phyloP scores from a whole-genome alignment of 1,140 invertebrate genomes.

The Lutraria rhynchaena region DNA sequence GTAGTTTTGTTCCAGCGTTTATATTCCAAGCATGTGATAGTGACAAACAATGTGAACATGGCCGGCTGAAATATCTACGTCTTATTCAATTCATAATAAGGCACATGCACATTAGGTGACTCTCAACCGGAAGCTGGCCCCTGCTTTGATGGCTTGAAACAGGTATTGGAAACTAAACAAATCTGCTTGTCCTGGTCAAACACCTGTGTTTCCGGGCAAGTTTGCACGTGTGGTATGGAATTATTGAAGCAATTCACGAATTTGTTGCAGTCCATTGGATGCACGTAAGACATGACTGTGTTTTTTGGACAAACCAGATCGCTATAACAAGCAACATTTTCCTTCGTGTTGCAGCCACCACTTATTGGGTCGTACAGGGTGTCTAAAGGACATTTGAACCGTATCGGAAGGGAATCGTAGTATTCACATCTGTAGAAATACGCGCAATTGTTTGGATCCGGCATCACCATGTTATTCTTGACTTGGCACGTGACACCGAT shows the following conservation, averaged over 20 bases:
- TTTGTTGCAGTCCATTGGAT: constrained; percentile 64
- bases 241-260: constrained; percentile 65
- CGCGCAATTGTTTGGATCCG: constrained; percentile 63
- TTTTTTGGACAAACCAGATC: constrained; percentile 58
- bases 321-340: constrained; percentile 63
- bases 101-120: too few relatives aligned
- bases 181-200: constrained; percentile 57
- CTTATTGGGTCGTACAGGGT: constrained; percentile 63
- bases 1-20: too few relatives aligned
- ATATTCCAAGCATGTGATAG: too few relatives aligned
- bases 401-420: constrained; percentile 34
- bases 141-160: too few relatives aligned
- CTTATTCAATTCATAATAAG: too few relatives aligned
- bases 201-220: constrained; percentile 51
- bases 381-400: constrained; percentile 55
- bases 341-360: constrained; percentile 58
- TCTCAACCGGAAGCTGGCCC: too few relatives aligned
- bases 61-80: too few relatives aligned
- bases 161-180: too few relatives aligned
- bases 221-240: constrained; percentile 65
- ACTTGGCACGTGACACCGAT: constrained; percentile 43
- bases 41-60: too few relatives aligned
- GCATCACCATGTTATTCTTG: constrained; percentile 39
- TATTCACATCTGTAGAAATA: constrained; percentile 65
- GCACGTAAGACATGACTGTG: constrained; percentile 50